Percentiles rank a stretch among this genome's conserved stretches.
Conservation (phyloP, 2,797 vertebrate genomes). For the Peromyscus aztecus region DNA sequence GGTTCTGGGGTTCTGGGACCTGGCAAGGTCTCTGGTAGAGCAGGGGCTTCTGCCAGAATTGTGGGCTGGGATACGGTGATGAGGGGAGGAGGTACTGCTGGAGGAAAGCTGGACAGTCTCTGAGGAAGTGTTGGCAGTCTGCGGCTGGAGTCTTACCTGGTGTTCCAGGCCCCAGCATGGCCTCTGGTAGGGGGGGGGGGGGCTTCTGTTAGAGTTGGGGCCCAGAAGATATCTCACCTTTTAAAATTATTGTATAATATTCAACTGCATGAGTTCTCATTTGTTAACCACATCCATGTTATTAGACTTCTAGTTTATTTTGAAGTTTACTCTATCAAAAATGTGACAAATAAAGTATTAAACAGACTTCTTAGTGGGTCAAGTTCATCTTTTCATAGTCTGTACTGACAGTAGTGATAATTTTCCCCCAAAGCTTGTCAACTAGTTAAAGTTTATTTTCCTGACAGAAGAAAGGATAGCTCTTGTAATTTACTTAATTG, state of each 20-base stretch:
- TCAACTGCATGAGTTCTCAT: neutral
- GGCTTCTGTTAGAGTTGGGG: neutral
- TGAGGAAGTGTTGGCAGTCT: neutral
- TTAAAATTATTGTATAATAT: neutral
- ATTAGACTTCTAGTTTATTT: neutral
- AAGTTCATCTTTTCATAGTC: neutral
- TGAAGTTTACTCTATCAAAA: neutral
- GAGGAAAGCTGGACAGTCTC: neutral
- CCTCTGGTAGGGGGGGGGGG: neutral
- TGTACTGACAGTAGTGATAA: neutral
- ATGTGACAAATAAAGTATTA: neutral
- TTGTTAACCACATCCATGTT: neutral
- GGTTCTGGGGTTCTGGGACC: neutral
- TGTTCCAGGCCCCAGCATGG: neutral
- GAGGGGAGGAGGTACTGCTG: neutral
- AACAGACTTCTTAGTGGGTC: neutral
- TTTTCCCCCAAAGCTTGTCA: neutral
- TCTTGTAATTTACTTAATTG: neutral
- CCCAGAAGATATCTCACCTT: neutral
- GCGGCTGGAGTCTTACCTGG: neutral
- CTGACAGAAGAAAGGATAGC: neutral
- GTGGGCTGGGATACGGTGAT: neutral
- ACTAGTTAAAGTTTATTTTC: neutral
- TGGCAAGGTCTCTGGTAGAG: neutral
- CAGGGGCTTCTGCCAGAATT: neutral